Percentiles rank a stretch among this genome's conserved stretches.
Conservation (phyloP, 2,113 vertebrate species). For the Lipotes vexillifer region DNA sequence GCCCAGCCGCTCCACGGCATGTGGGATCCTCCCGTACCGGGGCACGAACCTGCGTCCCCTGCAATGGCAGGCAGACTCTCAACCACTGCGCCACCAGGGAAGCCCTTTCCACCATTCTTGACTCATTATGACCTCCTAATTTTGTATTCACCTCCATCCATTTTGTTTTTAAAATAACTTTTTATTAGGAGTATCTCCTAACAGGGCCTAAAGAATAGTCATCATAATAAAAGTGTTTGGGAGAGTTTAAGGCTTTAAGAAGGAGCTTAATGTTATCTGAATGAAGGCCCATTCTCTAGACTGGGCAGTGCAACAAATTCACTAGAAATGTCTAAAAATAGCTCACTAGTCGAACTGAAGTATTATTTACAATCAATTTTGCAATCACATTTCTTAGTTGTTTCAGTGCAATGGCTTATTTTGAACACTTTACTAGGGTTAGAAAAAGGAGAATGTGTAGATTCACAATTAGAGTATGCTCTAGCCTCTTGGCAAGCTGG, state of each 20-base stretch:
- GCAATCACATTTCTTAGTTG: not conserved
- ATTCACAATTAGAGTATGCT: not conserved
- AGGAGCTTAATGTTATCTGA: not conserved
- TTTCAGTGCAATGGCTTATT: not conserved
- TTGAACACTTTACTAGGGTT: not conserved
- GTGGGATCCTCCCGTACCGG: too few species aligned
- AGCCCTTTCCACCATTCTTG: not conserved
- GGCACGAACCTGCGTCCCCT: too few species aligned
- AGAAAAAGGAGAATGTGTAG: not conserved
- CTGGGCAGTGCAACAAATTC: not conserved
- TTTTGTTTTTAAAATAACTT: constrained; percentile 41
- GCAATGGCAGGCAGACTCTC: too few species aligned
- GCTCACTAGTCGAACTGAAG: not conserved
- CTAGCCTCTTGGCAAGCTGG: not conserved
- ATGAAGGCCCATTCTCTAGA: not conserved
- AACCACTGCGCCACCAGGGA: too few species aligned
- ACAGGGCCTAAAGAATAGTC: not conserved
- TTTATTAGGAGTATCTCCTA: constrained; percentile 3
- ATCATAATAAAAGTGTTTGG: not conserved
- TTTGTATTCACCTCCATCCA: not conserved
- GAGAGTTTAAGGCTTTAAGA: not conserved
- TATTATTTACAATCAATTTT: not conserved
- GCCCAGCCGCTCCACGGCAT: too few species aligned
- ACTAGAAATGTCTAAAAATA: not conserved
- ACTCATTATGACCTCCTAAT: not conserved